Evolutionary conservation across 30 jellyfish, hydroid and myxozoan species (phyloP).

Genomic region (Pelagia noctiluca): DNA sequence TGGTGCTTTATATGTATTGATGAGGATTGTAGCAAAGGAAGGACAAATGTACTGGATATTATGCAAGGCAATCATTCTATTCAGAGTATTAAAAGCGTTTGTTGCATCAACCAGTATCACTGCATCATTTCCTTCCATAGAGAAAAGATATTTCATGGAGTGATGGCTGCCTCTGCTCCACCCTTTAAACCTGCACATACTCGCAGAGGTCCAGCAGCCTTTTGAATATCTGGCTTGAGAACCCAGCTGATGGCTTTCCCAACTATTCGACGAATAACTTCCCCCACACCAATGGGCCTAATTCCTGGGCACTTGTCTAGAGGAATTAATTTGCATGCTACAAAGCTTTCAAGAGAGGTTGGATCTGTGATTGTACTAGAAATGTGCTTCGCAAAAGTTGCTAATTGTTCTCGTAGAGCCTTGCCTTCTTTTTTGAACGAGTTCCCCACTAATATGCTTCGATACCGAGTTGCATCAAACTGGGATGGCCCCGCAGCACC

Average conservation of each 20-base stretch:
- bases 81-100: neutral
- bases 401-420: constrained; percentile 20
- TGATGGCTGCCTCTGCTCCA: constrained; percentile 49
- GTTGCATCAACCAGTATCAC: constrained; percentile 5
- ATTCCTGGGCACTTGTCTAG: constrained; percentile 45
- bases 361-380: constrained; percentile 28
- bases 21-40: constrained; percentile 3
- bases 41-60: constrained; percentile 24
- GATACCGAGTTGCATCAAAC: constrained; percentile 3
- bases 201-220: constrained; percentile 51
- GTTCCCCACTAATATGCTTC: neutral
- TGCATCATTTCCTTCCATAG: constrained; percentile 32
- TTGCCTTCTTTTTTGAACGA: constrained; percentile 25
- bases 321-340: constrained; percentile 40
- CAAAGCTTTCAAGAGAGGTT: constrained; percentile 3
- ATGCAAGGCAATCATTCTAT: neutral
- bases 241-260: constrained; percentile 49
- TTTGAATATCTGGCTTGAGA: constrained; percentile 10
- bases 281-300: constrained; percentile 50
- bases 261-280: constrained; percentile 28
- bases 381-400: constrained; percentile 12
- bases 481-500: constrained; percentile 31
- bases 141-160: neutral
- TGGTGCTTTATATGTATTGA: constrained; percentile 29
- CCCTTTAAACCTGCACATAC: constrained; percentile 17